Evolutionary conservation across 1,140 invertebrate genomes (phyloP), one percentile per base, ranked within the genome.

Genomic region (Trinorchestia longiramus): DNA sequence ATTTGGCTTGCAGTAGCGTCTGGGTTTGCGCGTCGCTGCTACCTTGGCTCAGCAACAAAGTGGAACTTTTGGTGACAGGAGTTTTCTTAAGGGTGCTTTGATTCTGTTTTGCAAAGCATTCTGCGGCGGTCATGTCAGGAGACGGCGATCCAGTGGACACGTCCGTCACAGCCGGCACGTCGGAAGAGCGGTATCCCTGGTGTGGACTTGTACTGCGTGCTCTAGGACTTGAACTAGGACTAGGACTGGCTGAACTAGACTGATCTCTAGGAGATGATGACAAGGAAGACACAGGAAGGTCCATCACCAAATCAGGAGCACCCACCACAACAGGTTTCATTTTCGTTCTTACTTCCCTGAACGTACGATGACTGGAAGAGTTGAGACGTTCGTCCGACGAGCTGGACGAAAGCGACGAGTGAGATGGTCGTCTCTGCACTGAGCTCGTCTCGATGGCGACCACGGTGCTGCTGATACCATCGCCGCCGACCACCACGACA

Each of bases 281-380:
- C 41, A 96, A 91, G 43, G 96, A 96, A 96, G 97, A 97, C 3
- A 98, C 97, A 19, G 99, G 99, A 94, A 99, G 97, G 97, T 99
- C 98, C 98, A 99, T 98, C 47, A 99, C 98, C n/a, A 99, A 97
- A 97, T 99, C 99, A 0, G 99, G 99, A 0, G 99, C 96, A n/a
- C 96, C 96, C 77, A 96, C 88, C 41, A 42, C 96, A 44, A 95
- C 96, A 47, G 96, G 96, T 57, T 96, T 96, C 43, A 91, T 43
- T 91, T 96, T 96, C 6, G 43, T 47, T 95, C 97, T 97, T 97
- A 53, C 96, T 96, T 96, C 96, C 96, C 96, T 96, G 44, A 96
- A 96, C 41, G 96, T 96, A 43, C 96, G 96, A 95, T 96, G 96
- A 42, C 92, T 47, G 95, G 96, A 96, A 88, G 62, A 87, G 91